Evolutionary conservation across 2,888 invertebrate species (phyloP).

Genomic region (Cybosia mesomella): DNA sequence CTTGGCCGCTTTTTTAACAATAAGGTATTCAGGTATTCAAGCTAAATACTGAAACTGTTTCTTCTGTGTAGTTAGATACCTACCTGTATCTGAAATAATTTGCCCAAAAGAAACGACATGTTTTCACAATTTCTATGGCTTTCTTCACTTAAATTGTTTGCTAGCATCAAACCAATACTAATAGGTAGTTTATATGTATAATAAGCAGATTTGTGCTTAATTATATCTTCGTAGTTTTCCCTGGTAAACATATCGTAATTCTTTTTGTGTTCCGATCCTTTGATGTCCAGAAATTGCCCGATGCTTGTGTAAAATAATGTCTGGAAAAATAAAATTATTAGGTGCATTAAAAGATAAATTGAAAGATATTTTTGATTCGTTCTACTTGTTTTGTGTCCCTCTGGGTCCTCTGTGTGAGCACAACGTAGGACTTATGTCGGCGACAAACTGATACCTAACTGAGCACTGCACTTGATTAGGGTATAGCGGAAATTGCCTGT

Average conservation of each 20-base stretch:
- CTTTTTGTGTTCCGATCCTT: conserved; percentile 60
- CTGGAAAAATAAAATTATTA: conserved; percentile 51
- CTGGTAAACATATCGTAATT: conserved; percentile 88
- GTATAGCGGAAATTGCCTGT: too few relatives aligned
- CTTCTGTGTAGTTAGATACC: too few relatives aligned
- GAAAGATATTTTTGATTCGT: too few relatives aligned
- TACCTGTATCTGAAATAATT: conserved; percentile 96
- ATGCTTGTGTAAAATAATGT: conserved; percentile 88
- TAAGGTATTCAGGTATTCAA: too few relatives aligned
- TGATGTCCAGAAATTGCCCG: conserved; percentile 93
- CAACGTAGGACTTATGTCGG: too few relatives aligned
- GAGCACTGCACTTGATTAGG: too few relatives aligned
- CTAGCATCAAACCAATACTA: conserved; percentile 93
- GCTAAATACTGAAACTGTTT: too few relatives aligned
- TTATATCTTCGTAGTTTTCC: conserved; percentile 93
- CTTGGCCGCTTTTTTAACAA: too few relatives aligned
- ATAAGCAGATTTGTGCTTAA: conserved; percentile 94
- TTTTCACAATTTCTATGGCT: conserved; percentile 91
- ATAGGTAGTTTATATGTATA: conserved; percentile 96
- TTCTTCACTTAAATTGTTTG: conserved; percentile 89
- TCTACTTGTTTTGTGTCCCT: too few relatives aligned
- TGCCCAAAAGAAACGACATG: conserved; percentile 94
- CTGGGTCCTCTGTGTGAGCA: too few relatives aligned
- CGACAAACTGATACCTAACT: too few relatives aligned
- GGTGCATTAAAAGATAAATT: too few relatives aligned